Percentiles rank a stretch among this genome's conserved stretches.
Evolutionary conservation across 2,797 vertebrate genomes (phyloP).

Genomic region (Helicolenus hilgendorfi): DNA sequence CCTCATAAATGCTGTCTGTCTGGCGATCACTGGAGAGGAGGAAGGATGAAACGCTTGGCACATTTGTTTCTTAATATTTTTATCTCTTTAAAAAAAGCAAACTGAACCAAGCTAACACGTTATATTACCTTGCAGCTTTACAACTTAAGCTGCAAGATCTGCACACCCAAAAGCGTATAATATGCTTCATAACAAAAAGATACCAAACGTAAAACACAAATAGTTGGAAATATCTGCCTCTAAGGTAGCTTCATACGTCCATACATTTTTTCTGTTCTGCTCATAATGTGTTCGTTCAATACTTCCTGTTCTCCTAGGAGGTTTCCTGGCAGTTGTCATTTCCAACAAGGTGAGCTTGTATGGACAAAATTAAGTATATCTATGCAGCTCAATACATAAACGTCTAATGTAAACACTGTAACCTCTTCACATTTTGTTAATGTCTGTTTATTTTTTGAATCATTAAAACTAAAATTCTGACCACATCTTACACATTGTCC

Average conservation of each 20-base stretch:
- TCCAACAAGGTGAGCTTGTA: slow-evolving; percentile 1
- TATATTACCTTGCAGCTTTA: background rate
- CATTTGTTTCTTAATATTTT: background rate
- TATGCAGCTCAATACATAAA: background rate
- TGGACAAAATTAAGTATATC: background rate
- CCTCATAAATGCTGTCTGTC: background rate
- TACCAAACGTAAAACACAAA: slow-evolving; percentile 14
- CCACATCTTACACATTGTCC: background rate
- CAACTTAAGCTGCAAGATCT: background rate
- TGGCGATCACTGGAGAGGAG: background rate
- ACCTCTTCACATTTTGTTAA: background rate
- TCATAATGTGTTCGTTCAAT: slow-evolving; percentile 17
- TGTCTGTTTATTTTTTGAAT: background rate
- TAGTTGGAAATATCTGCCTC: slow-evolving; percentile 13
- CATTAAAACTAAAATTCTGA: too few relatives aligned
- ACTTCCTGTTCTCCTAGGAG: slow-evolving; percentile 24
- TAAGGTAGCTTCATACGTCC: background rate
- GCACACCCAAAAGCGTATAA: background rate
- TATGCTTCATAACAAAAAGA: slow-evolving; percentile 9
- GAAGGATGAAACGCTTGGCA: background rate
- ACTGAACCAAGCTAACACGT: background rate
- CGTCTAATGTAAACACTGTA: background rate
- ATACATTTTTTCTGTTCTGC: slow-evolving; percentile 1
- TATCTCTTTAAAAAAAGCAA: background rate
- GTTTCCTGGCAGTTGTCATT: slow-evolving; percentile 18